These are phyloP conservation scores for Ranitomeya variabilis DNA, from an alignment of 2,113 vertebrate species.

Conservation along the genomic window DNA sequence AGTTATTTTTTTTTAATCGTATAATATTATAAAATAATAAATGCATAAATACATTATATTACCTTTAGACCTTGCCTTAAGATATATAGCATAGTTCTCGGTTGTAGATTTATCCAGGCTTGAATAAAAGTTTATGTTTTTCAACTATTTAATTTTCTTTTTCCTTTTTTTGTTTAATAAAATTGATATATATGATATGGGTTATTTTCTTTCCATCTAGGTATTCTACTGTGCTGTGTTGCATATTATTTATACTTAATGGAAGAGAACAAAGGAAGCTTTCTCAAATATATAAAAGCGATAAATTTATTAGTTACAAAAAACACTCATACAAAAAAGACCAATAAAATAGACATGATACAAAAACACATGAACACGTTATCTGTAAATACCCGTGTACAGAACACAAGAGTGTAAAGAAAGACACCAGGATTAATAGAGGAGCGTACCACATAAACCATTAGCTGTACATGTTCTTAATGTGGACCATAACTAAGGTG, in stretches of 20 bases:
- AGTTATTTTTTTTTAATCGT: conserved; percentile 45
- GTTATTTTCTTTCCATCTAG: neutral
- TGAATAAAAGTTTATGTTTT: conserved; percentile 45
- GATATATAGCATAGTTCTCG: conserved; percentile 36
- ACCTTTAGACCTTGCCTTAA: conserved; percentile 48
- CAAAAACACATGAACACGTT: no score
- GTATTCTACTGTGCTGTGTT: neutral
- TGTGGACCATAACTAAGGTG: no score
- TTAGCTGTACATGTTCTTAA: no score
- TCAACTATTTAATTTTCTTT: conserved; percentile 12
- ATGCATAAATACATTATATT: conserved; percentile 44
- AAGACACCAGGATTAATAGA: no score
- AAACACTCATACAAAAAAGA: no score
- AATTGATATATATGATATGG: conserved; percentile 27
- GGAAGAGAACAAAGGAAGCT: no score
- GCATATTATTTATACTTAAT: neutral
- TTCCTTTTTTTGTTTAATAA: conserved; percentile 31
- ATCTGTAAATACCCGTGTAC: no score
- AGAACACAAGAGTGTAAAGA: no score
- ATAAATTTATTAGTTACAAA: no score
- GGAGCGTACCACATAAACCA: no score
- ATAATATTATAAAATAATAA: conserved; percentile 18
- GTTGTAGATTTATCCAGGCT: conserved; percentile 46
- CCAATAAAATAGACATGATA: no score
- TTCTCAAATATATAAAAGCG: no score